A percentile compares a stretch with the other conserved stretches of the same genome.
These are phyloP conservation scores for Darevskia nairensis DNA, from an alignment of 2,797 vertebrate genomes.

Conservation along the genomic window DNA sequence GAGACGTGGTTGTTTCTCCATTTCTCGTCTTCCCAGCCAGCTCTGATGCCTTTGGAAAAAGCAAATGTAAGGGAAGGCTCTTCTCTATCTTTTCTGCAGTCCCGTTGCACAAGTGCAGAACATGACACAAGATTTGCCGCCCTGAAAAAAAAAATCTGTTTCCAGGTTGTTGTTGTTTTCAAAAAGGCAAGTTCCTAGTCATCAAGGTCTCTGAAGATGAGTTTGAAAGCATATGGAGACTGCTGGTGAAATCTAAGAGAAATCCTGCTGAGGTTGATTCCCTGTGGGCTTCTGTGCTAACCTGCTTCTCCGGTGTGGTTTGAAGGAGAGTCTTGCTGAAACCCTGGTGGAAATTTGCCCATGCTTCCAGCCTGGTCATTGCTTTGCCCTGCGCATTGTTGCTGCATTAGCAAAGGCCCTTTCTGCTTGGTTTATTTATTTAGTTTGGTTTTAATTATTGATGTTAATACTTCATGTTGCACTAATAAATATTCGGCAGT, in stretches of 20 bases:
- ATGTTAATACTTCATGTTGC: constrained; percentile 68
- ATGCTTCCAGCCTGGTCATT: not conserved
- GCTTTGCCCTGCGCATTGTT: constrained; percentile 3
- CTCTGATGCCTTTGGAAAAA: not conserved
- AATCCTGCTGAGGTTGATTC: not conserved
- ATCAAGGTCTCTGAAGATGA: not conserved
- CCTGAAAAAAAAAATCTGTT: not conserved
- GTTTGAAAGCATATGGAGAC: not conserved
- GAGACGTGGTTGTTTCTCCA: not conserved
- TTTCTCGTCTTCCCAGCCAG: not conserved
- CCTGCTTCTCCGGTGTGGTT: too few relatives aligned
- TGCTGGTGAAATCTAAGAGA: not conserved
- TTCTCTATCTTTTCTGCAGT: not conserved
- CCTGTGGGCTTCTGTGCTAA: not conserved
- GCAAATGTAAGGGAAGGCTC: not conserved
- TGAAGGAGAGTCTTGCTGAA: too few relatives aligned
- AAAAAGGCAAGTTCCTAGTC: not conserved
- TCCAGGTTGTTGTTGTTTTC: not conserved
- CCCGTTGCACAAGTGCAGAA: not conserved
- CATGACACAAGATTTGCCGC: not conserved
- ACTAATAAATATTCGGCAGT: constrained; percentile 58
- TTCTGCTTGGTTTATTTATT: constrained; percentile 41
- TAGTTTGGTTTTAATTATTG: constrained; percentile 71
- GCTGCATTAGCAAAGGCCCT: constrained; percentile 60
- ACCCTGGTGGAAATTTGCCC: not conserved